These are phyloP conservation scores for Halesus radiatus DNA, from an alignment of 1,140 invertebrate species.

Conservation along the genomic window DNA sequence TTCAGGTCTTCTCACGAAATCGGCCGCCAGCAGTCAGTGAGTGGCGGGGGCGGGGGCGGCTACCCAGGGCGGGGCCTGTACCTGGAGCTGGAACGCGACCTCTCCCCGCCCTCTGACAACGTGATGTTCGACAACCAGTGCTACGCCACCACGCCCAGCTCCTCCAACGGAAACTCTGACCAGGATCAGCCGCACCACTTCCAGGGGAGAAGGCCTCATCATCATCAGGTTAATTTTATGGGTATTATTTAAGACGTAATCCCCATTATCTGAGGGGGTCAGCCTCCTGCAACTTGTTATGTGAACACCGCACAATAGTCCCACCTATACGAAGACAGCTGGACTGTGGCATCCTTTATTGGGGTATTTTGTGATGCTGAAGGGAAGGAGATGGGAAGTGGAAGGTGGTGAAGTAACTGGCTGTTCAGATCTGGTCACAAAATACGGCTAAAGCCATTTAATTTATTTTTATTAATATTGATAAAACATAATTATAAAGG, in stretches of 20 bases:
- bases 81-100: conserved; percentile 87
- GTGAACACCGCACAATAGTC: too few species aligned
- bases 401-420: too few species aligned
- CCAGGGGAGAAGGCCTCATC: conserved; percentile 70
- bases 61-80: conserved; percentile 80
- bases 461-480: too few species aligned
- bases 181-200: conserved; percentile 81
- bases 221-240: conserved; percentile 31
- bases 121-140: conserved; percentile 94
- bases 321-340: too few species aligned
- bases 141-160: conserved; percentile 92
- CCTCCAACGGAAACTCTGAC: conserved; percentile 90
- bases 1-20: conserved; percentile 76
- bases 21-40: conserved; percentile 63
- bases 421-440: too few species aligned
- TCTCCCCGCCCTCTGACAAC: conserved; percentile 91
- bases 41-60: conserved; percentile 64
- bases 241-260: background rate
- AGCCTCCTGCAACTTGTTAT: too few species aligned
- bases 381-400: too few species aligned
- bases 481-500: too few species aligned
- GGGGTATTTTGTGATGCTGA: too few species aligned
- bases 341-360: too few species aligned
- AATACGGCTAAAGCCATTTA: too few species aligned
- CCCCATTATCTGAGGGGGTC: too few species aligned